Evolutionary conservation across 2,113 vertebrate genomes (phyloP).

Genomic region (Columba janthina): DNA sequence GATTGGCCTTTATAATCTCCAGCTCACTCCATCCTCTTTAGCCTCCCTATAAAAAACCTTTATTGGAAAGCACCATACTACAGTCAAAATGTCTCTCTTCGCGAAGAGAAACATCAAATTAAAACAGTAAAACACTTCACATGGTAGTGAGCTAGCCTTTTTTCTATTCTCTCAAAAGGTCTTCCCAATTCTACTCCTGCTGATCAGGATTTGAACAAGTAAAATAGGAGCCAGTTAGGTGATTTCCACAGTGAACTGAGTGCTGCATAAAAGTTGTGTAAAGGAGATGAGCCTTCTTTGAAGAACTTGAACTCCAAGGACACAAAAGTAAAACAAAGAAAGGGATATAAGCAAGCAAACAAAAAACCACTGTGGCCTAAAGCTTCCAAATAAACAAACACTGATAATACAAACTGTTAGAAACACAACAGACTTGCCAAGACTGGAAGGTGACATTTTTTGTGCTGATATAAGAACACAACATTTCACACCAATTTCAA

Average conservation of each 20-base stretch:
- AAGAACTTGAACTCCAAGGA: not conserved
- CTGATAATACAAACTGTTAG: not conserved
- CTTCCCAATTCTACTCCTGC: not conserved
- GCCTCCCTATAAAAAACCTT: not conserved
- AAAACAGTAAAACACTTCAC: not conserved
- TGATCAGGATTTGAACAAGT: not conserved
- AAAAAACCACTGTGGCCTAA: not conserved
- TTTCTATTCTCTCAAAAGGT: not conserved
- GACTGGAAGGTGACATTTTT: not conserved
- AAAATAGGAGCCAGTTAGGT: not conserved
- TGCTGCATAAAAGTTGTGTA: not conserved
- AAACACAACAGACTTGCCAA: not conserved
- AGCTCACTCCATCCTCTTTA: not conserved
- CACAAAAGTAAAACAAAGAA: not conserved
- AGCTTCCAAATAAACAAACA: not conserved
- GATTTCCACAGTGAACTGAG: not conserved
- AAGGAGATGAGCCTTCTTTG: not conserved
- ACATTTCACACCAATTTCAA: not conserved
- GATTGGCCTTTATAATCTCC: not conserved
- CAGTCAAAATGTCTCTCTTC: not conserved
- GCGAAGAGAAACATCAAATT: not conserved
- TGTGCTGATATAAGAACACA: not conserved
- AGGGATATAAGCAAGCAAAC: not conserved
- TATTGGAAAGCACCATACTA: not conserved
- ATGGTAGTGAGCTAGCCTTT: not conserved